These are phyloP conservation scores for Mastacembelus armatus DNA, from an alignment of 2,797 vertebrate genomes.

Conservation along the genomic window DNA sequence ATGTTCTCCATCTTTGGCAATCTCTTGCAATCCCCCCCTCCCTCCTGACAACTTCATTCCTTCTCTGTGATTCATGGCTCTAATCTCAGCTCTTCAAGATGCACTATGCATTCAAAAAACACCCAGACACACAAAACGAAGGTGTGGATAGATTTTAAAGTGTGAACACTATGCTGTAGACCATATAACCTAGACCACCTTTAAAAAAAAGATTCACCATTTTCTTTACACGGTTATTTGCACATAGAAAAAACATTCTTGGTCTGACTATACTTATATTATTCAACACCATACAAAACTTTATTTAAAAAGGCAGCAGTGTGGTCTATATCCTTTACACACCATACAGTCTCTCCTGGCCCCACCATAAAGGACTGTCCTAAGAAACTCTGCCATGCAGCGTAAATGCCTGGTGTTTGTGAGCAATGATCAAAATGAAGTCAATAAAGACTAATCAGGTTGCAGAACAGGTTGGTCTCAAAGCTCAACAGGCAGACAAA, in stretches of 20 bases:
- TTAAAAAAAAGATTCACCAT: not conserved
- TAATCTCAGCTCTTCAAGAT: slow-evolving; percentile 55
- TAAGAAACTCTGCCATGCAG: not conserved
- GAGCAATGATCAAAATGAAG: slow-evolving; percentile 27
- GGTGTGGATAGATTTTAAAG: slow-evolving; percentile 21
- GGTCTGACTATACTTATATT: not conserved
- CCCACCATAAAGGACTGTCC: not conserved
- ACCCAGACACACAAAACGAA: slow-evolving; percentile 15
- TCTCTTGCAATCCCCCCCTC: slow-evolving; percentile 13
- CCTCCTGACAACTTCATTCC: slow-evolving; percentile 51
- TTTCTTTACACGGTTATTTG: not conserved
- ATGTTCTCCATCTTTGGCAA: slow-evolving; percentile 49
- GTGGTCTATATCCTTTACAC: not conserved
- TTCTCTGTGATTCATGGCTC: slow-evolving; percentile 56
- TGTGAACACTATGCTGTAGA: not conserved
- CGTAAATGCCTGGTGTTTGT: slow-evolving; percentile 7
- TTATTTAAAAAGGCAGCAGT: not conserved
- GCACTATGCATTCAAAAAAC: slow-evolving; percentile 32
- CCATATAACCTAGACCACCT: not conserved
- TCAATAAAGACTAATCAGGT: slow-evolving; percentile 44
- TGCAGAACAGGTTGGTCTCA: slow-evolving; percentile 21
- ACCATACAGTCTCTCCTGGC: not conserved
- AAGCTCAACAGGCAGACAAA: slow-evolving; percentile 20
- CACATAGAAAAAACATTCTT: not conserved
- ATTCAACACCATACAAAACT: not conserved